A percentile compares a stretch with the other conserved stretches of the same genome.
phyloP scores from a whole-genome alignment of 2,888 invertebrate genomes.

The Phanerotoma sp. region DNA sequence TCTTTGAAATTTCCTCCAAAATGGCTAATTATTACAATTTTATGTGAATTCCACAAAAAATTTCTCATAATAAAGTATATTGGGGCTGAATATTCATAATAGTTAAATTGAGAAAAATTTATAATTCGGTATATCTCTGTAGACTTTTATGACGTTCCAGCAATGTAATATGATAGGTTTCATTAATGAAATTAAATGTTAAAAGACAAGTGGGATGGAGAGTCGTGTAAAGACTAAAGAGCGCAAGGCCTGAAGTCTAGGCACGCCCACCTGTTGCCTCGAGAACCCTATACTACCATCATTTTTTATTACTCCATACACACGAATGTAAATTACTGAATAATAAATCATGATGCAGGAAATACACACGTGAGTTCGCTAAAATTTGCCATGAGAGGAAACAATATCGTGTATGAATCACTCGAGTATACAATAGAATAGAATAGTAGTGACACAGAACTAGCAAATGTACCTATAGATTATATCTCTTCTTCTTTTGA shows the following conservation, averaged over 20 bases:
- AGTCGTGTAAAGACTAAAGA: background rate
- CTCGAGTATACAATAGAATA: background rate
- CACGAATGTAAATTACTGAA: constrained; percentile 8
- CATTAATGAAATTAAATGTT: too few species aligned
- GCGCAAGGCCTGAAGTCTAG: constrained; percentile 20
- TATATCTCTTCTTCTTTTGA: constrained; percentile 2
- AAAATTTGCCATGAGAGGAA: constrained; percentile 1
- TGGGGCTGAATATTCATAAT: too few species aligned
- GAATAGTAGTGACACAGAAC: background rate
- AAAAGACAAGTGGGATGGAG: background rate
- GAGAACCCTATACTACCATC: constrained; percentile 30
- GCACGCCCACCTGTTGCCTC: constrained; percentile 45
- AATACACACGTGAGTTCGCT: background rate
- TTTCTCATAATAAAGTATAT: too few species aligned
- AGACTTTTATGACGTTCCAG: too few species aligned
- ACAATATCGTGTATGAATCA: constrained; percentile 4
- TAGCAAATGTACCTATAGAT: background rate
- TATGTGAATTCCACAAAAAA: too few species aligned
- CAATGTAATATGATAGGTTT: too few species aligned
- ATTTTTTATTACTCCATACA: constrained; percentile 29
- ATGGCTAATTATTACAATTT: too few species aligned
- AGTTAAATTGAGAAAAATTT: too few species aligned
- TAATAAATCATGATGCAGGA: constrained; percentile 9
- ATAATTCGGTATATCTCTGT: too few species aligned
- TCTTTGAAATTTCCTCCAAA: too few species aligned